Conservation (phyloP, 2,888 invertebrate genomes). For the Rhingia rostrata region DNA sequence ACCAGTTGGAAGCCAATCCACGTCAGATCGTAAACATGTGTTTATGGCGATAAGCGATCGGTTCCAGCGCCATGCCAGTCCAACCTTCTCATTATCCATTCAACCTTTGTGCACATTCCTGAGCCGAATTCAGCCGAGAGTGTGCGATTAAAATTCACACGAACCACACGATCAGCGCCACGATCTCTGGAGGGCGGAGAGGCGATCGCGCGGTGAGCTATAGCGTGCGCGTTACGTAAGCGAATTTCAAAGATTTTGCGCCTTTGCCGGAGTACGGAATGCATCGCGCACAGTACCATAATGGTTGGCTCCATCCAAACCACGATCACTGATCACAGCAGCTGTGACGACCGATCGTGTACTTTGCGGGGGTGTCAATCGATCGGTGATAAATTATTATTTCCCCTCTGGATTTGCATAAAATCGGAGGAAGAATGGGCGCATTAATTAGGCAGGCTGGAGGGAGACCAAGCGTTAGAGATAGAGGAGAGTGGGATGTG, state of each 20-base stretch:
- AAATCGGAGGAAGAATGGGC: constrained; percentile 63
- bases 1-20: constrained; percentile 35
- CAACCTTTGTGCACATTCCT: constrained; percentile 71
- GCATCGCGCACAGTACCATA: constrained; percentile 29
- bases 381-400: constrained; percentile 72
- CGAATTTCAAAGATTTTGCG: constrained; percentile 58
- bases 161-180: constrained; percentile 56
- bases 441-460: constrained; percentile 68
- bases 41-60: constrained; percentile 54
- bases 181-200: constrained; percentile 22
- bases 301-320: constrained; percentile 7
- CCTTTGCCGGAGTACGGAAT: constrained; percentile 33
- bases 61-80: constrained; percentile 18
- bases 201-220: constrained; percentile 9
- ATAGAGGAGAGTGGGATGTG: constrained; percentile 53
- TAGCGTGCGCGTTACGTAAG: constrained; percentile 56
- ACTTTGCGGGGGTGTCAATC: constrained; percentile 71
- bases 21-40: constrained; percentile 59
- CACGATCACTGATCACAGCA: constrained; percentile 30
- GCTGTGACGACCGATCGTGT: constrained; percentile 59
- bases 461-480: too few species aligned
- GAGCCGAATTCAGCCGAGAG: constrained; percentile 48
- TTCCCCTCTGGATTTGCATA: constrained; percentile 65
- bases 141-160: constrained; percentile 67
- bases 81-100: constrained; percentile 63